These are phyloP conservation scores for Saccopteryx bilineata DNA, from an alignment of 2,113 vertebrate genomes.

Conservation along the genomic window DNA sequence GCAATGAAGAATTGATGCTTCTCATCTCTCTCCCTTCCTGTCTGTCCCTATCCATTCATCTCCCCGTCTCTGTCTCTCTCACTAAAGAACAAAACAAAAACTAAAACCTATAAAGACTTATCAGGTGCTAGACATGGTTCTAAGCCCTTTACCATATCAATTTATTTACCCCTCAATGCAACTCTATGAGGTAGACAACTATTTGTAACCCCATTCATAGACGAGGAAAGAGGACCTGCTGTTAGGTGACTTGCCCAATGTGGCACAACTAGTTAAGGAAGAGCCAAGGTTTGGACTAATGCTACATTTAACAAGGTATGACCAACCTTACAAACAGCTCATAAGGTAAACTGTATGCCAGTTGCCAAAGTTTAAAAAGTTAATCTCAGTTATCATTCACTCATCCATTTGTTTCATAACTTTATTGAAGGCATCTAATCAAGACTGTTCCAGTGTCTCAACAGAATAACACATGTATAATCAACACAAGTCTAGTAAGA, in stretches of 20 bases:
- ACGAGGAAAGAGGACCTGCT: background rate
- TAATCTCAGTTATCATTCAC: background rate
- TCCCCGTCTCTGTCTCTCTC: no score
- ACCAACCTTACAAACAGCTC: background rate
- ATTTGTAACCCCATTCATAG: background rate
- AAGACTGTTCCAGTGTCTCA: background rate
- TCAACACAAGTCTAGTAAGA: slow-evolving; percentile 1
- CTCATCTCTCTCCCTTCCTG: no score
- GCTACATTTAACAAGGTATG: background rate
- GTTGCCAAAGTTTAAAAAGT: background rate
- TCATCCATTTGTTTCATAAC: background rate
- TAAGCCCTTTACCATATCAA: background rate
- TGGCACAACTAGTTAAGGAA: background rate
- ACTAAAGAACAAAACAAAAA: background rate
- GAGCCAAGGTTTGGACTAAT: background rate
- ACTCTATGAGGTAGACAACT: background rate
- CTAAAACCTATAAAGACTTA: background rate
- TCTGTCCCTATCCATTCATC: no score
- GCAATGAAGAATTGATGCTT: no score
- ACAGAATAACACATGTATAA: background rate
- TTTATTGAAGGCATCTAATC: background rate
- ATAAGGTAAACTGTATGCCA: background rate
- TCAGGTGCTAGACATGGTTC: background rate
- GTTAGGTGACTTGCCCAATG: background rate
- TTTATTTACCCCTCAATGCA: background rate